phyloP scores from a whole-genome alignment of 2,888 invertebrate genomes.

The Calliphora vomitoria region DNA sequence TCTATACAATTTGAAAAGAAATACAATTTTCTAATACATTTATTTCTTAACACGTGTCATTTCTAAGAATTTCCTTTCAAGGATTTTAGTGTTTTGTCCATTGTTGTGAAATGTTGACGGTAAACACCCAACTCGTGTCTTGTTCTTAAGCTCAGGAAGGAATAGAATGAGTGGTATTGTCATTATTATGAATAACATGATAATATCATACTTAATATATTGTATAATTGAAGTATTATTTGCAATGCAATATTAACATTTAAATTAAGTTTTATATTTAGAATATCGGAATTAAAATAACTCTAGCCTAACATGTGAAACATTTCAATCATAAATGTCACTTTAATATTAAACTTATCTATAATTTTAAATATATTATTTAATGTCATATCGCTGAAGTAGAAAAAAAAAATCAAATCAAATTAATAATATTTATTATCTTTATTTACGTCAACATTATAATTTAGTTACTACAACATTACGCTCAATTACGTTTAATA shows the following conservation, averaged over 20 bases:
- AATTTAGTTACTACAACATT: conserved; percentile 13
- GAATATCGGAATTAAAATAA: not conserved
- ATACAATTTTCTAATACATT: not conserved
- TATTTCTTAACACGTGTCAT: conserved; percentile 41
- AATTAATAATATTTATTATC: conserved; percentile 25
- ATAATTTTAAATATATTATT: conserved; percentile 2
- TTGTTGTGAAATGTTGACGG: not conserved
- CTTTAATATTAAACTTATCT: not conserved
- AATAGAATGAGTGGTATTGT: not conserved
- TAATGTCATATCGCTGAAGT: conserved; percentile 1
- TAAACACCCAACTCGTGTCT: not conserved
- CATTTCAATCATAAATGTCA: too few relatives aligned
- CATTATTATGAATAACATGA: not conserved
- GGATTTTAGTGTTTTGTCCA: not conserved
- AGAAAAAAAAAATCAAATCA: conserved; percentile 23
- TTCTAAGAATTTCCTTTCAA: not conserved
- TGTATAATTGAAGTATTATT: too few relatives aligned
- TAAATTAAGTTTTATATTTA: too few relatives aligned
- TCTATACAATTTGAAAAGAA: not conserved
- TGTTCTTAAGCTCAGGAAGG: not conserved
- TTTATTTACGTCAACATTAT: conserved; percentile 16
- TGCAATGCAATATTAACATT: too few relatives aligned
- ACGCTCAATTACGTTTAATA: conserved; percentile 5
- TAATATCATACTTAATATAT: too few relatives aligned
- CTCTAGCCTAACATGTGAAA: too few relatives aligned